These are phyloP conservation scores for Dicyrtomina minuta DNA, from an alignment of 2,888 invertebrate genomes.

Conservation along the genomic window DNA sequence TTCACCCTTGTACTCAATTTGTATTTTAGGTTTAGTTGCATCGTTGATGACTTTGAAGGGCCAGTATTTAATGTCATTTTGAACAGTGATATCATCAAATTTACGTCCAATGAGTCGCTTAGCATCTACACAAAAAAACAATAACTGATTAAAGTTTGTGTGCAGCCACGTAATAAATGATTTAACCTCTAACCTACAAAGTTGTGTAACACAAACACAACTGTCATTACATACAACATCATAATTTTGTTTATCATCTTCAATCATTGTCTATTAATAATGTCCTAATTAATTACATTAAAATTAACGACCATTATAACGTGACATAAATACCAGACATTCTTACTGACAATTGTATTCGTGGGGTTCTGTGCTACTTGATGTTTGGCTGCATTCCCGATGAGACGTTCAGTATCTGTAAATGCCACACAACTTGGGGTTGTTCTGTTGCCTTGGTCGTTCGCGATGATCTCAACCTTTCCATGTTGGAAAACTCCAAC, in stretches of 20 bases:
- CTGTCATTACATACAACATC: not conserved
- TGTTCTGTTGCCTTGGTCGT: conserved; percentile 80
- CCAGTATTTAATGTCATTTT: conserved; percentile 91
- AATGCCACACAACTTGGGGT: conserved; percentile 84
- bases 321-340: not conserved
- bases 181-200: too few species aligned
- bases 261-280: not conserved
- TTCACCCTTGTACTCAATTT: conserved; percentile 63
- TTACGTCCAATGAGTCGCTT: conserved; percentile 90
- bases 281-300: not conserved
- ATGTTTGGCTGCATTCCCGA: conserved; percentile 84
- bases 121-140: conserved; percentile 71
- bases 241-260: not conserved
- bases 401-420: conserved; percentile 77
- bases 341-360: conserved; percentile 69
- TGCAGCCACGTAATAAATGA: too few species aligned
- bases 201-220: not conserved
- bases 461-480: conserved; percentile 80
- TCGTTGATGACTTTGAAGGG: conserved; percentile 81
- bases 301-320: not conserved
- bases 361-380: conserved; percentile 84
- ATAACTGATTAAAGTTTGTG: too few species aligned
- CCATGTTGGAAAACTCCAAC: conserved; percentile 80
- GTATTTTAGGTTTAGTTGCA: conserved; percentile 59
- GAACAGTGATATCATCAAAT: conserved; percentile 84